These are phyloP conservation scores for Atethmia centrago DNA, from an alignment of 2,888 invertebrate species.

Conservation along the genomic window DNA sequence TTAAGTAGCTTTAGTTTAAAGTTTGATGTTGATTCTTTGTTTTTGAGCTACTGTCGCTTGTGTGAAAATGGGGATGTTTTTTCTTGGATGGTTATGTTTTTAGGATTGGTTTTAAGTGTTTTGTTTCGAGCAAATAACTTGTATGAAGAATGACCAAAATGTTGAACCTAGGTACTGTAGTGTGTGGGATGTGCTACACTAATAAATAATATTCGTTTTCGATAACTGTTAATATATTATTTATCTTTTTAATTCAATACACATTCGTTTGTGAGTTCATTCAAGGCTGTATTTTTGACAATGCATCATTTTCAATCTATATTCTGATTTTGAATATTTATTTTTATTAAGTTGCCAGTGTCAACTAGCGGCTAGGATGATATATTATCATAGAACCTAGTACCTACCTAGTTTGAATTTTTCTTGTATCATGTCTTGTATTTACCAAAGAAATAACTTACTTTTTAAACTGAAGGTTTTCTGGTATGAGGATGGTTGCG, in stretches of 20 bases:
- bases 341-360: too few species aligned
- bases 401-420: background rate
- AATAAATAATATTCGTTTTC: too few species aligned
- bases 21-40: slow-evolving; percentile 13
- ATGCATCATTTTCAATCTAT: too few species aligned
- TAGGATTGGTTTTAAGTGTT: background rate
- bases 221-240: too few species aligned
- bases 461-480: background rate
- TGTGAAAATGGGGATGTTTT: background rate
- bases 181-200: too few species aligned
- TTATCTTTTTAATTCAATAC: too few species aligned
- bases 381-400: too few species aligned
- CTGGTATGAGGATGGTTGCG: too few species aligned
- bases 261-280: too few species aligned
- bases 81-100: background rate
- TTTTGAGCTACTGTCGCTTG: background rate
- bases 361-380: too few species aligned
- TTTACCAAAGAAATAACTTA: background rate
- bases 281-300: too few species aligned
- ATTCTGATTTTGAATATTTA: too few species aligned
- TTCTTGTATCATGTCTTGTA: background rate
- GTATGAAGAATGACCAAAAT: background rate
- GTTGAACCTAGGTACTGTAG: background rate
- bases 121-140: background rate
- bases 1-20: slow-evolving; percentile 27